These are phyloP conservation scores for Trissolcus brochymenae DNA, from an alignment of 2,888 invertebrate genomes.

Conservation along the genomic window DNA sequence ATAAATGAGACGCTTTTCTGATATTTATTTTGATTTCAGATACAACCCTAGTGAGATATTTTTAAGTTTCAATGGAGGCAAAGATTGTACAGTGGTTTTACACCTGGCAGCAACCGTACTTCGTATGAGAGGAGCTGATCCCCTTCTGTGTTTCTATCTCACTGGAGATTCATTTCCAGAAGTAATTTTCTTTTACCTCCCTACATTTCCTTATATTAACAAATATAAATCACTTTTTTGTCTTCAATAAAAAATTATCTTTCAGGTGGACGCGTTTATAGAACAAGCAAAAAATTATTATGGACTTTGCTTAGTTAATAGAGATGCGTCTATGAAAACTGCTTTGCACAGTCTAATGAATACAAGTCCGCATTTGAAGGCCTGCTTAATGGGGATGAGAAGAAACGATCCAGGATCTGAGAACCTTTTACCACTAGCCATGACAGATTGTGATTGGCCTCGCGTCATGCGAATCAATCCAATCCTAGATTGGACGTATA, in stretches of 20 bases:
- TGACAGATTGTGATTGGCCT: slow-evolving; percentile 95
- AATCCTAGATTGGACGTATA: slow-evolving; percentile 93
- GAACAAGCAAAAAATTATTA: slow-evolving; percentile 83
- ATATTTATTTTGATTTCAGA: slow-evolving; percentile 75
- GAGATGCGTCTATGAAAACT: slow-evolving; percentile 84
- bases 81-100: slow-evolving; percentile 96
- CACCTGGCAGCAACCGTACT: slow-evolving; percentile 81
- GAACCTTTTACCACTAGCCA: slow-evolving; percentile 83
- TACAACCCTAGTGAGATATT: slow-evolving; percentile 88
- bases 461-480: slow-evolving; percentile 92
- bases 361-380: slow-evolving; percentile 82
- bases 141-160: slow-evolving; percentile 87
- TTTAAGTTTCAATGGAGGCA: slow-evolving; percentile 98
- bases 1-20: background rate
- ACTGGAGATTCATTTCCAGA: slow-evolving; percentile 90
- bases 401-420: slow-evolving; percentile 90
- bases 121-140: slow-evolving; percentile 74
- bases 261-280: slow-evolving; percentile 87
- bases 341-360: slow-evolving; percentile 82
- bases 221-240: background rate
- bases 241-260: background rate
- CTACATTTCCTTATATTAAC: background rate
- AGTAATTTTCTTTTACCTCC: slow-evolving; percentile 62
- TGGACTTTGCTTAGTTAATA: slow-evolving; percentile 83
- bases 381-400: slow-evolving; percentile 94